Evolutionary conservation across 2,797 vertebrate genomes (phyloP).

Genomic region (Pagetopsis macropterus): DNA sequence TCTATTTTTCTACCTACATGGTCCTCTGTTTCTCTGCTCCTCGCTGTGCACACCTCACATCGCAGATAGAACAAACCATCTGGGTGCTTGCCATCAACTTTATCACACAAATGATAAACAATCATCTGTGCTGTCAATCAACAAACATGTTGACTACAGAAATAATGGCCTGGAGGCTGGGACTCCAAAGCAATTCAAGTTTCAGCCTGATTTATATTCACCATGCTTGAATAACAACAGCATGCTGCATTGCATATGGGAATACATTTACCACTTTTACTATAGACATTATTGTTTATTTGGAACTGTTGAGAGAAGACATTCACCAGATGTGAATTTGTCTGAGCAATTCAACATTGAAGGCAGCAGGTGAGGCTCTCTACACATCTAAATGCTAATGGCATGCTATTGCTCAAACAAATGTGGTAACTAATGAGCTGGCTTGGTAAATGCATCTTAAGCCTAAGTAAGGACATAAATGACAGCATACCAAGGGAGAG

Average conservation of each 20-base stretch:
- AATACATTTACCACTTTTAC: slow-evolving; percentile 47
- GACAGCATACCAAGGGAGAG: slow-evolving; percentile 37
- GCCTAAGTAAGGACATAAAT: slow-evolving; percentile 68
- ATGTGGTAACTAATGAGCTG: slow-evolving; percentile 68
- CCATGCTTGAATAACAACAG: slow-evolving; percentile 37
- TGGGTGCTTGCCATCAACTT: slow-evolving; percentile 43
- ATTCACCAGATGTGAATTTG: slow-evolving; percentile 49
- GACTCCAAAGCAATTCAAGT: slow-evolving; percentile 22
- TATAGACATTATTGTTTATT: slow-evolving; percentile 17
- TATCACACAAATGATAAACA: slow-evolving; percentile 54
- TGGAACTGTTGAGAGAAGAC: slow-evolving; percentile 31
- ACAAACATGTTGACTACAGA: slow-evolving; percentile 31
- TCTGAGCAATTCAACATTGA: slow-evolving; percentile 35
- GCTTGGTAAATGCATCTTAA: slow-evolving; percentile 63
- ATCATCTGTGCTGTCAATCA: slow-evolving; percentile 57
- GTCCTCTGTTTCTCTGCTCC: neutral
- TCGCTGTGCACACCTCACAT: slow-evolving; percentile 3
- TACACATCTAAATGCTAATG: slow-evolving; percentile 81
- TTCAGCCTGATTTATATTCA: slow-evolving; percentile 17
- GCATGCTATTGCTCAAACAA: slow-evolving; percentile 64
- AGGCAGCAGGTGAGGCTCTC: slow-evolving; percentile 59
- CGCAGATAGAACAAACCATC: slow-evolving; percentile 48
- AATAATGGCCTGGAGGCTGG: slow-evolving; percentile 17
- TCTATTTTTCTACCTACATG: neutral
- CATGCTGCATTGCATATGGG: slow-evolving; percentile 26